phyloP scores from a whole-genome alignment of 2,888 invertebrate species.

The Tenthredo amoena region DNA sequence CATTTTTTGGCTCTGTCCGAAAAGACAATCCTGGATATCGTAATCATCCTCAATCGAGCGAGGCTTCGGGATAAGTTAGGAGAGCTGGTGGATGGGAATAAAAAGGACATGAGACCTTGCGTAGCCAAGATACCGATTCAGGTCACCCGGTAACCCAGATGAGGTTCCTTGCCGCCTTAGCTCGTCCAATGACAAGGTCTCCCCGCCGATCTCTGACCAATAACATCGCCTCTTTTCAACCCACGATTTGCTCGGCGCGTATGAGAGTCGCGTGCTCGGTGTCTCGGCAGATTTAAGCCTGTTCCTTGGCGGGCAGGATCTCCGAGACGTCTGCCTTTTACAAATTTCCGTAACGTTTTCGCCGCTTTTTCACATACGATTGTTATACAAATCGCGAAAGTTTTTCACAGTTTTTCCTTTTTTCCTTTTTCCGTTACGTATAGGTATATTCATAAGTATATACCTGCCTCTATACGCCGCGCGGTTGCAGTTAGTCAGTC shows the following conservation, averaged over 20 bases:
- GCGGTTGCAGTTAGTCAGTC: not conserved
- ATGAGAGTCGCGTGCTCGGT: conserved; percentile 68
- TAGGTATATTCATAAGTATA: not conserved
- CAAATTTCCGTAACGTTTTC: conserved; percentile 36
- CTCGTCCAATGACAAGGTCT: conserved; percentile 58
- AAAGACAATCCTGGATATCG: not conserved
- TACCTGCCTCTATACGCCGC: not conserved
- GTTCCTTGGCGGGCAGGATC: conserved; percentile 75
- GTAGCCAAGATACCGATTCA: conserved; percentile 36
- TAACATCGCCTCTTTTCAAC: conserved; percentile 68
- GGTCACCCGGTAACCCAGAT: conserved; percentile 77
- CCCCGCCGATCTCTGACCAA: conserved; percentile 63
- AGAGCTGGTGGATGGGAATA: not conserved
- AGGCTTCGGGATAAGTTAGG: not conserved
- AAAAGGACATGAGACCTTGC: conserved; percentile 46
- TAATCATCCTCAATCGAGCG: not conserved
- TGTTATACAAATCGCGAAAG: conserved; percentile 29
- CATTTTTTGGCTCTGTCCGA: not conserved
- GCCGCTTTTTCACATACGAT: conserved; percentile 29
- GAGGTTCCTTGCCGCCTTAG: conserved; percentile 70
- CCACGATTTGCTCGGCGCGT: conserved; percentile 60
- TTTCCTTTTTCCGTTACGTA: not conserved
- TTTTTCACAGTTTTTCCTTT: not conserved
- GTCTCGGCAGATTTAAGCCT: conserved; percentile 74
- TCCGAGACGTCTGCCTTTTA: conserved; percentile 53